phyloP scores from a whole-genome alignment of 2,797 vertebrate species.

The Notoglanidium macrostoma region DNA sequence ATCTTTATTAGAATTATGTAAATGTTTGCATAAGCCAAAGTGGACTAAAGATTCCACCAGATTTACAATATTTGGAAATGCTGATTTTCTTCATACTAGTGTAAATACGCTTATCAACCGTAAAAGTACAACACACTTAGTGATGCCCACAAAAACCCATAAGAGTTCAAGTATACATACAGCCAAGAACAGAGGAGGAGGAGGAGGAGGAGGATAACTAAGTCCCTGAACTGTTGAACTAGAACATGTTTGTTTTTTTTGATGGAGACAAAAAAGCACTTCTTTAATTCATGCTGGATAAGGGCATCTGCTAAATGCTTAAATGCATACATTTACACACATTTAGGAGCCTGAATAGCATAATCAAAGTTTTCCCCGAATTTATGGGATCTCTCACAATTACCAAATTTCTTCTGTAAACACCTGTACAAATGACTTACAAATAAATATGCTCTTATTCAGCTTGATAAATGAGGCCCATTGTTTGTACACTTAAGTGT shows the following conservation, averaged over 20 bases:
- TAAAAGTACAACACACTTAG: background rate
- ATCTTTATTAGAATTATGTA: background rate
- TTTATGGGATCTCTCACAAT: background rate
- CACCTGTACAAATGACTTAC: background rate
- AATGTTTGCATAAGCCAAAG: background rate
- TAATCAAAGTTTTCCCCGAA: background rate
- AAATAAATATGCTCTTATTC: background rate
- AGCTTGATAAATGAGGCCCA: background rate
- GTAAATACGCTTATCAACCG: background rate
- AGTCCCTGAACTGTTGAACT: background rate
- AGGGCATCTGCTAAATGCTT: background rate
- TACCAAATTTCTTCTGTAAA: background rate
- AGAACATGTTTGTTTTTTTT: background rate
- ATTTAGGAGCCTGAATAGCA: too few relatives aligned
- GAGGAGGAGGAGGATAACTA: background rate
- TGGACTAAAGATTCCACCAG: background rate
- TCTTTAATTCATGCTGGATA: background rate
- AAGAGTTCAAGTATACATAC: background rate
- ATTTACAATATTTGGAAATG: background rate
- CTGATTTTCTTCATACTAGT: background rate
- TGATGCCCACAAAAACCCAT: background rate
- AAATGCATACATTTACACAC: background rate
- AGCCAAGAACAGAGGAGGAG: background rate
- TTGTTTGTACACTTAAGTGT: background rate
- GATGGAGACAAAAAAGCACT: background rate